phyloP scores from a whole-genome alignment of 2,888 invertebrate genomes.

The Elysia crispata region DNA sequence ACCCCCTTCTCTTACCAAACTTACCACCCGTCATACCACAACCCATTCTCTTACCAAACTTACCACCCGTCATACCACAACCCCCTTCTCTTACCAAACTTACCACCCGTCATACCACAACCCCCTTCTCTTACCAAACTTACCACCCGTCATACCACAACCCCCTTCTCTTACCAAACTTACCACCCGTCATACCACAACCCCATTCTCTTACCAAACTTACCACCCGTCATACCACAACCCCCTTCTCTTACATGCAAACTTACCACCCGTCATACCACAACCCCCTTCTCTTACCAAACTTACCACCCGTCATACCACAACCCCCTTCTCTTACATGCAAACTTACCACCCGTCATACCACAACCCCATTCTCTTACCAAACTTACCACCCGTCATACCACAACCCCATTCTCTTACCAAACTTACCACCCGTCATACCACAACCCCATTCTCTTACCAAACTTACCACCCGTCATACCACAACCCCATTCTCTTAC shows the following conservation, averaged over 20 bases:
- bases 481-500: background rate
- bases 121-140: background rate
- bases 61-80: background rate
- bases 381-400: no score
- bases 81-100: background rate
- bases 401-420: no score
- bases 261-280: background rate
- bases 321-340: background rate
- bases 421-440: background rate
- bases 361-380: conserved; percentile 1
- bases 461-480: background rate
- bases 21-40: conserved; percentile 5
- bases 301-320: background rate
- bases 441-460: background rate
- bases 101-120: conserved; percentile 9
- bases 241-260: background rate
- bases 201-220: no score
- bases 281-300: background rate
- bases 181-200: no score
- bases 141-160: background rate
- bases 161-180: conserved; percentile 1
- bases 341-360: background rate
- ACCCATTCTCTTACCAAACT: no score
- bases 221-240: background rate
- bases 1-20: background rate